phyloP scores from a whole-genome alignment of 2,113 vertebrate species.

The Lagenorhynchus albirostris region DNA sequence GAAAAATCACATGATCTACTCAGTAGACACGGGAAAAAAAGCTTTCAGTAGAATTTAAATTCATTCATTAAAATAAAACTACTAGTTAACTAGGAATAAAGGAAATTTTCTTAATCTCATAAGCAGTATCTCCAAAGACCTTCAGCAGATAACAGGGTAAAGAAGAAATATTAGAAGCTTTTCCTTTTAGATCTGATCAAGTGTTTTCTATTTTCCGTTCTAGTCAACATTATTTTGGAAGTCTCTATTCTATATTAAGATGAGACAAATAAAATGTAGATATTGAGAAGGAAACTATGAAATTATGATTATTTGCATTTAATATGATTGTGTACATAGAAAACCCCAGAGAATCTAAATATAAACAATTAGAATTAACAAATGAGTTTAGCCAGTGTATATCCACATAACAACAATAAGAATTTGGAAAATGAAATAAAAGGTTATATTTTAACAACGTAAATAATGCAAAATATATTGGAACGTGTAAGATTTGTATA shows the following conservation, averaged over 20 bases:
- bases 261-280: background rate
- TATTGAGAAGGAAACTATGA: background rate
- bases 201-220: background rate
- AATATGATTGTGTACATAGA: background rate
- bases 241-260: background rate
- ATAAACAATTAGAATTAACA: background rate
- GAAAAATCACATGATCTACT: background rate
- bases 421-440: background rate
- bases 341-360: background rate
- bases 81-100: background rate
- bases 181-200: background rate
- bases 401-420: background rate
- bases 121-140: background rate
- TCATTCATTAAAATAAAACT: background rate
- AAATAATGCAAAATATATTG: background rate
- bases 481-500: background rate
- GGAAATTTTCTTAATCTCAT: background rate
- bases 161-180: background rate
- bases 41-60: background rate
- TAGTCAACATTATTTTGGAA: background rate
- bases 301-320: background rate
- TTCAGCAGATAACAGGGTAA: background rate
- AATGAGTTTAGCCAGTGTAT: background rate
- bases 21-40: background rate
- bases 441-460: background rate